These are phyloP conservation scores for Macaca nemestrina DNA, from an alignment of 2,113 vertebrate genomes.

Conservation along the genomic window DNA sequence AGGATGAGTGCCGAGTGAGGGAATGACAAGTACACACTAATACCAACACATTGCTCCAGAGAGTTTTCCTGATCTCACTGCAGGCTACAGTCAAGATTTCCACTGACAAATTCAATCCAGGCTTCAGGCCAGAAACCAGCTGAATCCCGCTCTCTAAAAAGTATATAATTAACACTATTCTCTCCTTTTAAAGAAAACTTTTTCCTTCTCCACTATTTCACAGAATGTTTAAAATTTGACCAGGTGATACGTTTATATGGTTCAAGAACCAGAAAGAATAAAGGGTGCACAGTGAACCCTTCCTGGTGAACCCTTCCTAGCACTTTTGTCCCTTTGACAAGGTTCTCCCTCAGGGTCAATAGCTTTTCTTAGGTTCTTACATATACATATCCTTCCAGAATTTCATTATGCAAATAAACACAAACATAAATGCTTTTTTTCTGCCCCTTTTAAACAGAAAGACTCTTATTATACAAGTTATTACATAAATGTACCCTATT, in stretches of 20 bases:
- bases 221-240: neutral
- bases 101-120: neutral
- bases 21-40: neutral
- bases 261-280: neutral
- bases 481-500: neutral
- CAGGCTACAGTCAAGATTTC: neutral
- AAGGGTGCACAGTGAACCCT: neutral
- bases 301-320: neutral
- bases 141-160: neutral
- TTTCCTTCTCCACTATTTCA: neutral
- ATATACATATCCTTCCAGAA: neutral
- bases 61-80: neutral
- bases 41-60: neutral
- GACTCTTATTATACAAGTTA: neutral
- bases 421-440: neutral
- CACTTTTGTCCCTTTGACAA: neutral
- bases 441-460: neutral
- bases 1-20: neutral
- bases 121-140: neutral
- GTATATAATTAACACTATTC: neutral
- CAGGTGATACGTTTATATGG: neutral
- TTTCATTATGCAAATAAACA: neutral
- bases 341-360: neutral
- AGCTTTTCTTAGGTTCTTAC: neutral
- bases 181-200: constrained; percentile 15